Conservation (phyloP, 1,140 invertebrate genomes). For the Drosophila ananassae region DNA sequence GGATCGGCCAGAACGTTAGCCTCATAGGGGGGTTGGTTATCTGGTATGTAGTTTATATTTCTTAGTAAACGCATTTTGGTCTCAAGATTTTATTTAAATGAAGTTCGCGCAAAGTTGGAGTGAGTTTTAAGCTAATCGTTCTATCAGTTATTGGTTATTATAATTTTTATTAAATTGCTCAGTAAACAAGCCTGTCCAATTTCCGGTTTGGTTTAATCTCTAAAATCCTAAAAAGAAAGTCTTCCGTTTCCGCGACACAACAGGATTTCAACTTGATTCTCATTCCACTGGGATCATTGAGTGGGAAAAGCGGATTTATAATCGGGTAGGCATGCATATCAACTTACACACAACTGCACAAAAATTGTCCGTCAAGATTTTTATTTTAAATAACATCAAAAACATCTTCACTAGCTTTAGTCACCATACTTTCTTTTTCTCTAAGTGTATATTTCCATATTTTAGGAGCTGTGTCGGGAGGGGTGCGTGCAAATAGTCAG, state of each 20-base stretch:
- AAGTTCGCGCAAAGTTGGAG: slow-evolving; percentile 44
- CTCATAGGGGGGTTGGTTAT: slow-evolving; percentile 8
- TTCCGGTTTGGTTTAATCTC: slow-evolving; percentile 11
- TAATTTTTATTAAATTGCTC: slow-evolving; percentile 28
- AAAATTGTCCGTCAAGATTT: slow-evolving; percentile 55
- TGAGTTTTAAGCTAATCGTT: slow-evolving; percentile 46
- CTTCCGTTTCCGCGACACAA: slow-evolving; percentile 69
- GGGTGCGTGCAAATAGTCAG: slow-evolving; percentile 68
- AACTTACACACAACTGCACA: slow-evolving; percentile 62
- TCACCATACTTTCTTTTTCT: slow-evolving; percentile 32
- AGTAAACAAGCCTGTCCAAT: slow-evolving; percentile 53
- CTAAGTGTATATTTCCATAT: slow-evolving; percentile 28
- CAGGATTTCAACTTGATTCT: slow-evolving; percentile 52
- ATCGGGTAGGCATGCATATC: slow-evolving; percentile 39
- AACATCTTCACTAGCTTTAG: slow-evolving; percentile 54
- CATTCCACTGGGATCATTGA: slow-evolving; percentile 20
- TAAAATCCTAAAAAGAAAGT: slow-evolving; percentile 48
- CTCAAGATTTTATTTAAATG: slow-evolving; percentile 62
- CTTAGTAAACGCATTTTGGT: slow-evolving; percentile 77
- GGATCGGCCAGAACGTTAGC: slow-evolving; percentile 19
- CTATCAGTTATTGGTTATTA: slow-evolving; percentile 22
- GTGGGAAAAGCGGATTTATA: slow-evolving; percentile 27
- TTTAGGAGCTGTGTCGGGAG: slow-evolving; percentile 19
- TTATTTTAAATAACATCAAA: slow-evolving; percentile 63
- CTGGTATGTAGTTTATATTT: slow-evolving; percentile 31